phyloP scores from a whole-genome alignment of 2,888 invertebrate species.

The Alsophila aescularia region DNA sequence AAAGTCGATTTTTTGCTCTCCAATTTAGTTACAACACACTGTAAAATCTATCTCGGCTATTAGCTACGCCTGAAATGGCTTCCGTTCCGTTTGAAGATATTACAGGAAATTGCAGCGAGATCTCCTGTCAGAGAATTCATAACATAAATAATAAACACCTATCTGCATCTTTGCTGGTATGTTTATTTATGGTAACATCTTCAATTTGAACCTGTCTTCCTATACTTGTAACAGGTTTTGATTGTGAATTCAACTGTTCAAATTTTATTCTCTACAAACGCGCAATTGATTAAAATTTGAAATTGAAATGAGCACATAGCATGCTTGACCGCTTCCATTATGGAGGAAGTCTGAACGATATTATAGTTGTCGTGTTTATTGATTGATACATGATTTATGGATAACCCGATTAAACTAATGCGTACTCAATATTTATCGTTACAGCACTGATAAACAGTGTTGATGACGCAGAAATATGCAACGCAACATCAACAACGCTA shows the following conservation, averaged over 20 bases:
- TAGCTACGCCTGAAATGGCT: slow-evolving; percentile 13
- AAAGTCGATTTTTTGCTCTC: no score
- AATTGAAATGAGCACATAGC: slow-evolving; percentile 52
- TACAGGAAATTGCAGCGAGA: slow-evolving; percentile 24
- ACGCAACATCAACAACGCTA: background rate
- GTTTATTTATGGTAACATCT: background rate
- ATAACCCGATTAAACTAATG: background rate
- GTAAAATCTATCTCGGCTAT: slow-evolving; percentile 16
- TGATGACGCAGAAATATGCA: background rate
- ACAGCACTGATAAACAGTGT: background rate
- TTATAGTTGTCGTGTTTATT: no score
- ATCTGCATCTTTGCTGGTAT: background rate
- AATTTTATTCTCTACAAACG: slow-evolving; percentile 30
- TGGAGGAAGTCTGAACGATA: slow-evolving; percentile 42
- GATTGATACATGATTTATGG: background rate
- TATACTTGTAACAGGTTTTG: no score
- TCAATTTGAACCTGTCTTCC: background rate
- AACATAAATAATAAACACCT: background rate
- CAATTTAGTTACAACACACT: no score
- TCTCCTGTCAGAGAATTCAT: slow-evolving; percentile 5
- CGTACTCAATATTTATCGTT: background rate
- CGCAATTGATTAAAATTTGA: slow-evolving; percentile 47
- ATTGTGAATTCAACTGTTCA: no score
- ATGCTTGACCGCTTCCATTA: slow-evolving; percentile 54
- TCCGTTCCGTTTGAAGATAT: slow-evolving; percentile 19